Base-by-base conservation (phyloP, 2,888 invertebrate genomes). In the Odontocerum albicorne region DNA sequence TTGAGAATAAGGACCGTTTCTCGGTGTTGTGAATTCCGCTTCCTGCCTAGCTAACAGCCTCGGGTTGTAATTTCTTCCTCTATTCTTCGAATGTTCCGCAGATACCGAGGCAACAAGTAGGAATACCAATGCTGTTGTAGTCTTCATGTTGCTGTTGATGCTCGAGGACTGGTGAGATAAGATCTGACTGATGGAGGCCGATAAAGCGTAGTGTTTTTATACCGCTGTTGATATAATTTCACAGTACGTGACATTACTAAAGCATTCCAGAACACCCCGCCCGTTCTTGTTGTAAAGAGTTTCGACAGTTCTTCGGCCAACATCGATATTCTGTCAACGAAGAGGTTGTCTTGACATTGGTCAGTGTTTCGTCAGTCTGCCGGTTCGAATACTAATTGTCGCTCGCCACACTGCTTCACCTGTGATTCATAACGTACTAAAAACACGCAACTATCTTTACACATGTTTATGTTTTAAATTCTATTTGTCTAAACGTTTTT, bases 1-100 rank as follows among this genome's bases (percentile, higher is more conserved):
- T 0, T 76, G 67, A 1, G 74, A 72, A 45, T 60, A 60, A 3
- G 60, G 60, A 22, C 44, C 59, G 4, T 20, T 12, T 45, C 43
- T 27, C n/a, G 42, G 21, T 13, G 20, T 15, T n/a, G 55, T 19
- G 32, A 36, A n/a, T 12, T 10, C 51, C 8, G 35, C 44, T 39
- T 57, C 54, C 33, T 60, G 60, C 21, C 57, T 55, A 1, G 60
- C 43, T 19, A 53, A 39, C 16, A 55, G 44, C 49, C 55, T 51
- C 17, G 36, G 27, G 6, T 43, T 33, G 15, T 6, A 38, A 4
- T 38, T 43, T 15, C 38, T 22, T 12, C 15, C 17, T 8, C 38
- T 21, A 4, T 13, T 35, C 7, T 40, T 27, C 1, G 56, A 52
- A 19, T 10, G 16, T 31, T 55, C 59, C 4, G 55, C 52, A 2